phyloP scores from a whole-genome alignment of 2,113 vertebrate genomes.

The Mormyrus iriodes region DNA sequence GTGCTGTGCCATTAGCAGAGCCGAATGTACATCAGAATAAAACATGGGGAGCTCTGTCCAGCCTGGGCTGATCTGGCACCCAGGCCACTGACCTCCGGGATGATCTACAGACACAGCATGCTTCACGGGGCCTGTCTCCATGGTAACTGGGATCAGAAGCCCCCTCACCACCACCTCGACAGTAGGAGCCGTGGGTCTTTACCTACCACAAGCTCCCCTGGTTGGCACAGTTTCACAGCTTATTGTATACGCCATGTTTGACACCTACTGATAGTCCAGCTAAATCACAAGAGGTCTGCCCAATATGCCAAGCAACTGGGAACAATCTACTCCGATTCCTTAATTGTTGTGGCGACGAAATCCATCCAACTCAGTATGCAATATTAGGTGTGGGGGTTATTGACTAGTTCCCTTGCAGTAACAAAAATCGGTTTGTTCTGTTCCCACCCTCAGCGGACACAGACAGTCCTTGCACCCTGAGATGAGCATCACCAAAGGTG shows the following conservation, averaged over 20 bases:
- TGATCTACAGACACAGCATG: neutral
- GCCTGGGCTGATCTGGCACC: neutral
- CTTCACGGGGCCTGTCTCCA: neutral
- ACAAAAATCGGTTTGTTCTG: neutral
- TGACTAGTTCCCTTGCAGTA: neutral
- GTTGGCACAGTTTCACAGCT: neutral
- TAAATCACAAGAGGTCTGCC: neutral
- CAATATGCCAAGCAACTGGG: neutral
- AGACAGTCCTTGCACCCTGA: neutral
- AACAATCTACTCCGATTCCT: neutral
- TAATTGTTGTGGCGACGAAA: neutral
- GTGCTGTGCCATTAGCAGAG: neutral
- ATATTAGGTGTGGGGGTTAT: neutral
- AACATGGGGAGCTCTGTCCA: neutral
- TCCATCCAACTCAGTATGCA: neutral
- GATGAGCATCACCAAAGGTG: neutral
- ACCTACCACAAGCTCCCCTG: neutral
- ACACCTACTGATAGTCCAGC: neutral
- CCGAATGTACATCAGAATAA: neutral
- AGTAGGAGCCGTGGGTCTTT: neutral
- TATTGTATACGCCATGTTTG: neutral
- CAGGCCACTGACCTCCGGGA: neutral
- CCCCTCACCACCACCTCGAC: neutral
- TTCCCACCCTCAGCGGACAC: neutral
- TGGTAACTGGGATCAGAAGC: neutral